A percentile compares a stretch with the other conserved stretches of the same genome.
Evolutionary conservation across 37 sponge, comb jelly and placozoan genomes (phyloP).

Genomic region (Beroe ovata): DNA sequence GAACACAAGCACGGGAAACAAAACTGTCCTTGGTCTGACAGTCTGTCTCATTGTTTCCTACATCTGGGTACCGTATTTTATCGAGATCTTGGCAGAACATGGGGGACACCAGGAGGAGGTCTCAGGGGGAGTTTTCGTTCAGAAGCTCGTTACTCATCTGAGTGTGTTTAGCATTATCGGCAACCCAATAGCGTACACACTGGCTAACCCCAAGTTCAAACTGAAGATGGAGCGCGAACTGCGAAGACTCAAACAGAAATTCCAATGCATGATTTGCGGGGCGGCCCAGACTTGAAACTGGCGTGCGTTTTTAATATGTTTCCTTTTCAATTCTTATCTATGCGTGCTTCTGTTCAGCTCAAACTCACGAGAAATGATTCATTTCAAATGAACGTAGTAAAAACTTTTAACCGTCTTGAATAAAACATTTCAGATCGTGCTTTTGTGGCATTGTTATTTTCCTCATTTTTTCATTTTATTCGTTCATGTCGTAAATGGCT

Average conservation of each 20-base stretch:
- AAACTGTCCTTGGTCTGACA: neutral
- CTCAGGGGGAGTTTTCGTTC: neutral
- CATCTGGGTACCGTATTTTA: neutral
- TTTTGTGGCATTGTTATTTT: too few species aligned
- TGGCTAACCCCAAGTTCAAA: neutral
- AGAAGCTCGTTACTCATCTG: neutral
- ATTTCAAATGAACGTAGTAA: too few species aligned
- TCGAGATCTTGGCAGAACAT: neutral
- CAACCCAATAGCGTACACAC: neutral
- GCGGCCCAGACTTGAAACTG: too few species aligned
- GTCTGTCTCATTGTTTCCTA: constrained; percentile 12
- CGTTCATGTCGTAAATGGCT: too few species aligned
- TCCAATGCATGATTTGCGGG: too few species aligned
- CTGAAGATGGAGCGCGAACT: neutral
- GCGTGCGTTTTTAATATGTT: too few species aligned
- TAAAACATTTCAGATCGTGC: too few species aligned
- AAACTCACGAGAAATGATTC: too few species aligned
- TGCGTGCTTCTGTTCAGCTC: too few species aligned
- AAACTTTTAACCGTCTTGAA: too few species aligned
- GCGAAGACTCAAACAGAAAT: neutral
- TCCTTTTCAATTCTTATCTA: neutral
- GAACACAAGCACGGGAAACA: neutral
- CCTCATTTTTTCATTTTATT: too few species aligned
- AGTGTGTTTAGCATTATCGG: neutral
- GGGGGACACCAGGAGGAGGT: neutral